Percentiles rank a stretch among this genome's conserved stretches.
Evolutionary conservation across 2,113 vertebrate genomes (phyloP).

Genomic region (Sphaerodactylus townsendi): DNA sequence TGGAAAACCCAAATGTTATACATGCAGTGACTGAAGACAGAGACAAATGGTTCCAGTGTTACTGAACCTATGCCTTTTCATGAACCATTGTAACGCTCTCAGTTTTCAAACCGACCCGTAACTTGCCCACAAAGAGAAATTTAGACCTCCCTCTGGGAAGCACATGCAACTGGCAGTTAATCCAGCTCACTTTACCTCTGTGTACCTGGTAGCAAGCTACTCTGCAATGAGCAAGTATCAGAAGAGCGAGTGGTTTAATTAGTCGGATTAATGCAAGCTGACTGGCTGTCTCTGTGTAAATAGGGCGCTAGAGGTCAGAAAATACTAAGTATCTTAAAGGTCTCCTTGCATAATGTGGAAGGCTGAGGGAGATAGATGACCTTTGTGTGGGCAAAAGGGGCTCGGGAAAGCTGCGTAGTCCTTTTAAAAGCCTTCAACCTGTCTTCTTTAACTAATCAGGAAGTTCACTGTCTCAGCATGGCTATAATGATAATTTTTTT

Average conservation of each 20-base stretch:
- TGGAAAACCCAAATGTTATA: neutral
- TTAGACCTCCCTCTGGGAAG: slow-evolving; percentile 34
- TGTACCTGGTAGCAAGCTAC: slow-evolving; percentile 75
- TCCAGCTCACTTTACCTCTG: slow-evolving; percentile 75
- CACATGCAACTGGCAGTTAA: slow-evolving; percentile 67
- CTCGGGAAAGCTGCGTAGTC: slow-evolving; percentile 38
- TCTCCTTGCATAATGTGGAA: slow-evolving; percentile 68
- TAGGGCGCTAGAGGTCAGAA: slow-evolving; percentile 70
- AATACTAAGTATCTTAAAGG: slow-evolving; percentile 72
- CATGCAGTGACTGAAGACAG: neutral
- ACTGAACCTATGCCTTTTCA: neutral
- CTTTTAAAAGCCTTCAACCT: neutral
- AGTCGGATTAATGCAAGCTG: slow-evolving; percentile 75
- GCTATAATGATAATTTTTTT: neutral
- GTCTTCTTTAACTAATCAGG: slow-evolving; percentile 14
- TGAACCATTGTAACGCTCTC: accelerated
- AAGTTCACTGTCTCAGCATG: neutral
- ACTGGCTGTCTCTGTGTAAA: slow-evolving; percentile 74
- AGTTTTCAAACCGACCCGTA: neutral
- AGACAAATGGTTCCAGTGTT: neutral
- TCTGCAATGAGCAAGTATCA: slow-evolving; percentile 69
- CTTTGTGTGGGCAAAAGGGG: slow-evolving; percentile 46
- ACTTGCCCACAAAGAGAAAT: neutral
- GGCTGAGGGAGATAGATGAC: slow-evolving; percentile 63
- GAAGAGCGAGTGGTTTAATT: slow-evolving; percentile 71